These are phyloP conservation scores for Plodia interpunctella DNA, from an alignment of 1,140 invertebrate genomes.

Conservation along the genomic window DNA sequence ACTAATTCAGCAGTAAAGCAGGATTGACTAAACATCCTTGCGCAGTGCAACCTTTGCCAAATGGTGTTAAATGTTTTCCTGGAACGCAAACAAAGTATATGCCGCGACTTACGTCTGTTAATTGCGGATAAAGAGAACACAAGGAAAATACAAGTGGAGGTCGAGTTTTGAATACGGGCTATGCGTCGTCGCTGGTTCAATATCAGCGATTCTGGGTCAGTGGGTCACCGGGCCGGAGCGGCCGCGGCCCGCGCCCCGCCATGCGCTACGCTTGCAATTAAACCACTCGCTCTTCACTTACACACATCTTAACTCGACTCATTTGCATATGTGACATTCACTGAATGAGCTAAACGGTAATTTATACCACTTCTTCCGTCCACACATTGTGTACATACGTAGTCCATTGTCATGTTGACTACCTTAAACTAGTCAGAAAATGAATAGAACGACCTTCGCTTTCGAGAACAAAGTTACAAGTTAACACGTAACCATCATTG, in stretches of 20 bases:
- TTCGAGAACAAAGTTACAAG: constrained; percentile 24
- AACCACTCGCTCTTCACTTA: constrained; percentile 49
- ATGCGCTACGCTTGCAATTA: constrained; percentile 44
- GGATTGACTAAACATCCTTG: background rate
- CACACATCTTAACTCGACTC: constrained; percentile 9
- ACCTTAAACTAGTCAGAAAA: constrained; percentile 5
- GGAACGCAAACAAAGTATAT: background rate
- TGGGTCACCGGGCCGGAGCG: constrained; percentile 65
- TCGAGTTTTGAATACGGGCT: constrained; percentile 66
- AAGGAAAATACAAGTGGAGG: constrained; percentile 70
- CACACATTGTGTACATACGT: background rate
- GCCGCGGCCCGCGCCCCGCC: constrained; percentile 46
- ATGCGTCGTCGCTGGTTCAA: constrained; percentile 69
- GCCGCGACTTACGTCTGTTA: background rate
- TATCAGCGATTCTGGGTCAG: constrained; percentile 73
- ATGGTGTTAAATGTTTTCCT: background rate
- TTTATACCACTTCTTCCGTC: background rate
- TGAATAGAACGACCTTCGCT: constrained; percentile 41
- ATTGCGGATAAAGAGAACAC: constrained; percentile 25
- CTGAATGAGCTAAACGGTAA: constrained; percentile 1
- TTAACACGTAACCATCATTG: constrained; percentile 13
- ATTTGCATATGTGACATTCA: background rate
- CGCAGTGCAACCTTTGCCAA: background rate
- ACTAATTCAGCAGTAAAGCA: background rate
- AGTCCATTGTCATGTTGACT: background rate